Evolutionary conservation across 2,113 vertebrate genomes (phyloP).

Genomic region (Nannobrachium achirus): DNA sequence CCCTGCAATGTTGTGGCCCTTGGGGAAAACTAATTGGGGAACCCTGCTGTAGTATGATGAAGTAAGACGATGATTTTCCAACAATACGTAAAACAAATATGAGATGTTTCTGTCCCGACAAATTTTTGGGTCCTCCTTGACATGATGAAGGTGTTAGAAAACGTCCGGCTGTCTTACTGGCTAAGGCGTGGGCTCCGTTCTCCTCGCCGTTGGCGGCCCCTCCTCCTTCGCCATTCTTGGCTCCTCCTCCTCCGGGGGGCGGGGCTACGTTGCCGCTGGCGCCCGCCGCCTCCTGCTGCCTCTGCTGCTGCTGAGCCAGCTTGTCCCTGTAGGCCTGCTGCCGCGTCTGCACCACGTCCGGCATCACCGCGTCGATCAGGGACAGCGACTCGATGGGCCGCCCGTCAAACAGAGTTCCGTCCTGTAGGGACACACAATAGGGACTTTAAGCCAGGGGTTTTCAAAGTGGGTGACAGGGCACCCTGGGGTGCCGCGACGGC

Average conservation of each 20-base stretch:
- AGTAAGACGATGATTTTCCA: too few relatives aligned
- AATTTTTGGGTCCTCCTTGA: too few relatives aligned
- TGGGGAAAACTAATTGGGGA: too few relatives aligned
- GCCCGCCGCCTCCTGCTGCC: slow-evolving; percentile 74
- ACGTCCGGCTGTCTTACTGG: slow-evolving; percentile 83
- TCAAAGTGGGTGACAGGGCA: too few relatives aligned
- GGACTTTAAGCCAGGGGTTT: background rate
- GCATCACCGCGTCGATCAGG: slow-evolving; percentile 98
- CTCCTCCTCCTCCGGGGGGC: slow-evolving; percentile 83
- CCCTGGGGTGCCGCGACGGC: too few relatives aligned
- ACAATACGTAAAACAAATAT: too few relatives aligned
- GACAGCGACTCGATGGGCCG: slow-evolving; percentile 98
- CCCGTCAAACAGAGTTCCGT: slow-evolving; percentile 97
- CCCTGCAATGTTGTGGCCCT: too few relatives aligned
- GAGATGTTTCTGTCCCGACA: too few relatives aligned
- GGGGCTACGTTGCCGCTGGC: slow-evolving; percentile 70
- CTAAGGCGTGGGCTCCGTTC: slow-evolving; percentile 93
- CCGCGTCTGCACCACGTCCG: slow-evolving; percentile 97
- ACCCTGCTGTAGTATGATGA: too few relatives aligned
- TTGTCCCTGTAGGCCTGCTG: slow-evolving; percentile 98
- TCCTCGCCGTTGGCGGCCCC: slow-evolving; percentile 93
- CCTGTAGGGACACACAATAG: slow-evolving; percentile 71
- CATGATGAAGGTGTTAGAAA: background rate
- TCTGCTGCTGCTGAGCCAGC: slow-evolving; percentile 89
- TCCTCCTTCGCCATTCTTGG: slow-evolving; percentile 93